Base-by-base conservation (phyloP, 2,888 invertebrate species). In the Pristionchus mayeri region DNA sequence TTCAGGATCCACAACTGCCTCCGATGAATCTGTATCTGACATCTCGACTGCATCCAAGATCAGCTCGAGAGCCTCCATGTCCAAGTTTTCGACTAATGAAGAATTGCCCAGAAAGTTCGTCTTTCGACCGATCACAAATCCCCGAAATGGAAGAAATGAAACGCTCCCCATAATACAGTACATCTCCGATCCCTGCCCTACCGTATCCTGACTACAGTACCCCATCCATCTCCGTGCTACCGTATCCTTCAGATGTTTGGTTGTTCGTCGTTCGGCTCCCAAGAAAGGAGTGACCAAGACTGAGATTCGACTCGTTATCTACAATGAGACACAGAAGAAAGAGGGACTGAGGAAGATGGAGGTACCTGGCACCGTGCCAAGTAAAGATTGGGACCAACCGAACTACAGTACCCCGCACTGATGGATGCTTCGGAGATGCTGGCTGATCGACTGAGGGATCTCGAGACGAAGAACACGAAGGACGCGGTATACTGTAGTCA, bases 341-440 rank as follows among this genome's bases (percentile, higher is more conserved):
- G 71, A 71, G n/a, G 71, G 40, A 71, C 71, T 71, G 40, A 71
- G 71, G 44, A 71, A 37, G 71, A 71, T 71, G 71, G 71, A 71
- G 71, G 71, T 71, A 71, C 11, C 9, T 24, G 34, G 63, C 27
- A 37, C 24, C 40, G n/a, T 40, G 67, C 37, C 67, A 67, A 71
- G 44, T 71, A 2, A 71, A n/a, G 13, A 24, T 44, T 24, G 21
- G 37, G 44, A 44, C 44, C 44, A 44, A 44, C 44, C 24, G 2
- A 71, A 44, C 71, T 71, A 71, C 71, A 71, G 71, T 71, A 71
- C 18, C 71, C 71, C 71, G 71, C 71, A 18, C 71, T 71, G 71
- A 71, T 71, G 71, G 71, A 71, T 16, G 71, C 71, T n/a, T 71
- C 71, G 11, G 71, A 71, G 71, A 71, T 71, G 71, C 44, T 71